These are phyloP conservation scores for Agrochola circellaris DNA, from an alignment of 2,888 invertebrate genomes.

Conservation along the genomic window DNA sequence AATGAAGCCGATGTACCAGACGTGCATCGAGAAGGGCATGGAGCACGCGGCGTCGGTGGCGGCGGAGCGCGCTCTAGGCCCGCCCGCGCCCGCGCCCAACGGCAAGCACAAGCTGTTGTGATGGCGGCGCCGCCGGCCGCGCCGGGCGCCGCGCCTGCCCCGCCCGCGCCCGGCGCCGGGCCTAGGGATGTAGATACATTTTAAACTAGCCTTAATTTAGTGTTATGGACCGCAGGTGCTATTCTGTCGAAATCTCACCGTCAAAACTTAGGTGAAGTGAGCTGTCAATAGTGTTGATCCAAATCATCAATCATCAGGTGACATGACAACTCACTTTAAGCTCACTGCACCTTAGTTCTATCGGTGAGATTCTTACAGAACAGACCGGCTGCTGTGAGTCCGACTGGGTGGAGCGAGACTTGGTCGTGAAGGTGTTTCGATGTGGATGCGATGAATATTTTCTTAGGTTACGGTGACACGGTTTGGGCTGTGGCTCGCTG, in stretches of 20 bases:
- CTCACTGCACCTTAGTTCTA: not conserved
- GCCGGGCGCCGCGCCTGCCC: not conserved
- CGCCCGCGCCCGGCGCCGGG: not conserved
- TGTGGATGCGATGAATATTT: not conserved
- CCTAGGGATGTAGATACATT: constrained; percentile 47
- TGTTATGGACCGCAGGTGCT: constrained; percentile 16
- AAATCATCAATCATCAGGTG: too few relatives aligned
- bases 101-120: constrained; percentile 92
- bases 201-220: constrained; percentile 56
- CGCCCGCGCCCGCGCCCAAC: constrained; percentile 82
- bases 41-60: constrained; percentile 95
- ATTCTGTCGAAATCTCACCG: not conserved
- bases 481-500: not conserved
- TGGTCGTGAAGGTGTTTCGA: not conserved
- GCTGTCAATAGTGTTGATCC: not conserved
- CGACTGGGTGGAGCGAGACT: constrained; percentile 33
- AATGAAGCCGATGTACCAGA: constrained; percentile 95
- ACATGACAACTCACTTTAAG: too few relatives aligned
- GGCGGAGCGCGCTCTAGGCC: constrained; percentile 92
- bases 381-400: constrained; percentile 14
- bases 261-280: not conserved
- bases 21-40: constrained; percentile 95
- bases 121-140: constrained; percentile 68
- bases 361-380: not conserved
- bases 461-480: not conserved